Base-by-base conservation (phyloP, 2,888 invertebrate species). In the Microplitis manilae region DNA sequence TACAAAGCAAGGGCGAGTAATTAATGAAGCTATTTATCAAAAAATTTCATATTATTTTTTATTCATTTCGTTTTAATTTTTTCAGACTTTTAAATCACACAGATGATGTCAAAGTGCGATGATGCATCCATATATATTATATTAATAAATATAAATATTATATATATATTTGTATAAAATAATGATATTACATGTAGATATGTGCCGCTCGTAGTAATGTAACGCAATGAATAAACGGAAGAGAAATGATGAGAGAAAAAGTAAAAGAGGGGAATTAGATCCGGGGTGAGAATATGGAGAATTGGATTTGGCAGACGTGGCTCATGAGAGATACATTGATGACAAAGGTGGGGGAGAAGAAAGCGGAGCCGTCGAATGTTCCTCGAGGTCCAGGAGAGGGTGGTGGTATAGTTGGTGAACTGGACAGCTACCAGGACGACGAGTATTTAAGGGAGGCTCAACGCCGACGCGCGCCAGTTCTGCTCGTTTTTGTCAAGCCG, bases 391-490 rank as follows among this genome's bases (percentile, higher is more conserved):
- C 74, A 77, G 75, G 77, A 75, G 78, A 78, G 76, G 81, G 79
- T 76, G 77, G 82, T 84, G 82, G 80, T 84, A 82, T 84, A 82
- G 80, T 84, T 82, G 86, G 86, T 86, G 85, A 85, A 85, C 85
- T 85, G 85, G 86, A 85, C 85, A 83, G 81, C 80, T 78, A 78
- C 79, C 83, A 82, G 83, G 81, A 81, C 81, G 79, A 81, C 72
- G 82, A 83, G 86, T 87, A 86, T 87, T 87, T 87, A 87, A 87
- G 86, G 87, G 87, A 85, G 86, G 84, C 84, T 84, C 84, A 79
- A 82, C 84, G 84, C 75, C 84, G 84, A 80, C 83, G 84, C 87
- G 86, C 86, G 86, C 85, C 87, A 87, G 87, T 87, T 85, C 73
- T 65, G 65, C 77, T 77, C 76, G 74, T 72, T 76, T 79, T 79